Evolutionary conservation across 2,888 invertebrate genomes (phyloP), one percentile per base, ranked within the genome.

Genomic region (Tinea semifulvella): DNA sequence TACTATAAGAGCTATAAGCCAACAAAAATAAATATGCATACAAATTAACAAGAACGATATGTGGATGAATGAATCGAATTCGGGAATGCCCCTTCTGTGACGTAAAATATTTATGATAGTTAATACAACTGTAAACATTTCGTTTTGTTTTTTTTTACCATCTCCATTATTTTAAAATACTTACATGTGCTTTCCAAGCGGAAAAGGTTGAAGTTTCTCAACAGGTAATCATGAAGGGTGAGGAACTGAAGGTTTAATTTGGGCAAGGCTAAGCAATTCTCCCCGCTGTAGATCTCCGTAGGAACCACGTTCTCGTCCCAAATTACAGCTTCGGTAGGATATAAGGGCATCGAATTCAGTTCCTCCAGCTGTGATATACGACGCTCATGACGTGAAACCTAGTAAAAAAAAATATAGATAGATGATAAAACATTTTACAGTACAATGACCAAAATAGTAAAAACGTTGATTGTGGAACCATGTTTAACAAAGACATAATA

Each of bases 301-400:
- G 99, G 99, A 0, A 99, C 98, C 35, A 99, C 88, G 63, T 98
- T 98, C 68, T 99, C 98, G 70, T 99, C 96, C 99, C 99, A 99
- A 55, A 99, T 96, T 2, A 98, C 91, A 48, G 93, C 90, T 67
- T 99, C 99, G 0, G 97, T 98, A 0, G 99, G 99, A 65, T 99
- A 99, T 1, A 99, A 82, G 0, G 99, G 98, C 95, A 98, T 97
- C 55, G 95, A 92, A 67, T 99, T 99, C 8, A 99, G 75, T 45
- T 94, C 92, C 62, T 98, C 95, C 44, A 98, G 74, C 61, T 99
- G 98, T 0, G 97, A 98, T 25, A 90, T 88, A 42, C 95, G 85
- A 28, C 90, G 85, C 66, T 97, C 96, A 66, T 97, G 96, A 2
- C 93, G 84, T 1, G 90, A 91, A 53, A 91, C 85, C 89, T 89